Evolutionary conservation across 1,140 invertebrate species (phyloP).

Genomic region (Lutraria rhynchaena): DNA sequence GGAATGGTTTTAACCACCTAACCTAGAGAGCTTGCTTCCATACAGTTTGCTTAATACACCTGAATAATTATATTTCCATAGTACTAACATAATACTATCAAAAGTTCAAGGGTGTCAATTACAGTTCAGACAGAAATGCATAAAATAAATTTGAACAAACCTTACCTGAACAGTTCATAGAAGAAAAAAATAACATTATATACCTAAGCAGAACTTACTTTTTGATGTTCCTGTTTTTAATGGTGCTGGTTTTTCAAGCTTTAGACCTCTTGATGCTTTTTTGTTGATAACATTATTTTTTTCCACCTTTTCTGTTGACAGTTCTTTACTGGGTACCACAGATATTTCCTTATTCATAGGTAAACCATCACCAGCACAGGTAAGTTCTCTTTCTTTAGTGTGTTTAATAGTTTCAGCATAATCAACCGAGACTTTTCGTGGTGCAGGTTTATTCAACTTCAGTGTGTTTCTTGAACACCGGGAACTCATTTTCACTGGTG

Average conservation of each 20-base stretch:
- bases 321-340: not conserved
- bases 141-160: too few relatives aligned
- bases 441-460: slow-evolving; percentile 13
- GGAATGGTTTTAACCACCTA: too few relatives aligned
- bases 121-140: too few relatives aligned
- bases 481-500: not conserved
- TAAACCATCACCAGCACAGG: not conserved
- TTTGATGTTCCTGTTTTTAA: slow-evolving; percentile 11
- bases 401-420: not conserved
- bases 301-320: not conserved
- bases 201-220: not conserved
- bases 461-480: not conserved
- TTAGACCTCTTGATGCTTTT: not conserved
- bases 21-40: too few relatives aligned
- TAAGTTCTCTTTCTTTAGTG: too few relatives aligned
- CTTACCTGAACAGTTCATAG: too few relatives aligned
- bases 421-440: not conserved
- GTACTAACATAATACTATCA: too few relatives aligned
- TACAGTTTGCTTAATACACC: too few relatives aligned
- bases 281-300: slow-evolving; percentile 1
- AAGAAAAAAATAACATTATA: too few relatives aligned
- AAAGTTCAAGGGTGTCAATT: too few relatives aligned
- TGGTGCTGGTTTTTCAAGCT: slow-evolving; percentile 30
- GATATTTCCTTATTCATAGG: not conserved
- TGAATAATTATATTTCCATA: too few relatives aligned